Evolutionary conservation across 1,140 invertebrate species (phyloP).

Genomic region (Dryas iulia): DNA sequence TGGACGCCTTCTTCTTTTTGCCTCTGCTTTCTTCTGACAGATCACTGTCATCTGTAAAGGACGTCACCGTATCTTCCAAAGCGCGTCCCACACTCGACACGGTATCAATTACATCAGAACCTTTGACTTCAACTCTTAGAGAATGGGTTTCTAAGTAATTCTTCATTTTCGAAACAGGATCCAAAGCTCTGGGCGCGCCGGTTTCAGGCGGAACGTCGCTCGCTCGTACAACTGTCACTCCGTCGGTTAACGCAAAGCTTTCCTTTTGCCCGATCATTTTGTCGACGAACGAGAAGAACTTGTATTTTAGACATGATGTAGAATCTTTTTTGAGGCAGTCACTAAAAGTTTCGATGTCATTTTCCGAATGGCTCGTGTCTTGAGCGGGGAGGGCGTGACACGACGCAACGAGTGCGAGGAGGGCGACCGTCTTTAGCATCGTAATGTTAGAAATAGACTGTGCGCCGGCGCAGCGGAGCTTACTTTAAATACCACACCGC

Average conservation of each 20-base stretch:
- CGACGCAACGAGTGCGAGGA: slow-evolving; percentile 78
- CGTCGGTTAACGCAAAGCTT: slow-evolving; percentile 87
- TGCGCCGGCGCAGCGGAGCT: slow-evolving; percentile 44
- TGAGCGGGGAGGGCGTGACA: slow-evolving; percentile 84
- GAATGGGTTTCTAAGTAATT: slow-evolving; percentile 89
- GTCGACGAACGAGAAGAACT: slow-evolving; percentile 90
- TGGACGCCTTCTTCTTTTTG: slow-evolving; percentile 90
- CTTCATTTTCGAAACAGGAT: slow-evolving; percentile 85
- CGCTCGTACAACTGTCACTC: slow-evolving; percentile 90
- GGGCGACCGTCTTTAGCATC: slow-evolving; percentile 69
- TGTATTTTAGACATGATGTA: slow-evolving; percentile 90
- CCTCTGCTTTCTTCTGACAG: slow-evolving; percentile 84
- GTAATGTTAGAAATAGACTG: slow-evolving; percentile 49
- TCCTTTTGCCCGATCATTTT: slow-evolving; percentile 89
- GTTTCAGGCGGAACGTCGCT: slow-evolving; percentile 82
- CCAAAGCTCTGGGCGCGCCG: slow-evolving; percentile 86
- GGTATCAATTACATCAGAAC: slow-evolving; percentile 89
- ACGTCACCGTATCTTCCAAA: slow-evolving; percentile 86
- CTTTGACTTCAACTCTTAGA: slow-evolving; percentile 91
- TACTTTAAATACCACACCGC: slow-evolving; percentile 62
- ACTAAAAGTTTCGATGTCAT: slow-evolving; percentile 87
- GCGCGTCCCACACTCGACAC: slow-evolving; percentile 89
- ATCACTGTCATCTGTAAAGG: slow-evolving; percentile 81
- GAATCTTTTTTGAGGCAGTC: slow-evolving; percentile 91
- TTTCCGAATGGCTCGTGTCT: slow-evolving; percentile 84